Evolutionary conservation across 2,113 vertebrate genomes (phyloP).

Genomic region (Nibea coibor): DNA sequence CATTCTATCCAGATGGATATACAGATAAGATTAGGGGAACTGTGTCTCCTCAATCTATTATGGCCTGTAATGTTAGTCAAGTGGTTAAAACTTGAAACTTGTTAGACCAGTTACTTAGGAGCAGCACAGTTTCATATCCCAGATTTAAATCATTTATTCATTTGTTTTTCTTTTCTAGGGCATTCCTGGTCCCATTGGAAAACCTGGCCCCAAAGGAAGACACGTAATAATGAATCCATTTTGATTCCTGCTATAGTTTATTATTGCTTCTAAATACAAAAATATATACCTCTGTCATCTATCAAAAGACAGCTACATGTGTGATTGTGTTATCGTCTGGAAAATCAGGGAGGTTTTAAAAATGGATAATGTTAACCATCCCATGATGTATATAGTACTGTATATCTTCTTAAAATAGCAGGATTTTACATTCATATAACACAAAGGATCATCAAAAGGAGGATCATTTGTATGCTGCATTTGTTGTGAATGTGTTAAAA

Average conservation of each 20-base stretch:
- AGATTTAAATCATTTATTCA: neutral
- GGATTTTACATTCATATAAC: conserved; percentile 2
- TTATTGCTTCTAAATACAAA: neutral
- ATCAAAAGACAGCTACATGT: neutral
- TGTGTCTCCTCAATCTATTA: too few relatives aligned
- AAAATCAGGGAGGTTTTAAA: neutral
- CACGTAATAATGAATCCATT: conserved; percentile 82
- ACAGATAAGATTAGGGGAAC: neutral
- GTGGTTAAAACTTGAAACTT: neutral
- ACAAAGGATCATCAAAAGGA: neutral
- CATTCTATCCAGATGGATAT: neutral
- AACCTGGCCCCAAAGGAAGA: conserved; percentile 92
- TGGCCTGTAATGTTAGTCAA: neutral
- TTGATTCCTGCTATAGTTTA: conserved; percentile 1
- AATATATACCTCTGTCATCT: neutral
- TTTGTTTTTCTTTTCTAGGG: conserved; percentile 85
- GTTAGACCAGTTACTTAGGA: neutral
- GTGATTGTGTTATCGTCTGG: neutral
- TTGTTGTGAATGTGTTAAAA: conserved; percentile 28
- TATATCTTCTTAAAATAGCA: neutral
- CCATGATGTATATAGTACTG: neutral
- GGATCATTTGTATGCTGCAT: conserved; percentile 1
- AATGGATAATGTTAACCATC: neutral
- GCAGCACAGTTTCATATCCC: neutral
- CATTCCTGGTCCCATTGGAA: conserved; percentile 88